Percentiles rank a stretch among this genome's conserved stretches.
phyloP scores from a whole-genome alignment of 1,140 invertebrate genomes.

The Lordiphosa clarofinis region DNA sequence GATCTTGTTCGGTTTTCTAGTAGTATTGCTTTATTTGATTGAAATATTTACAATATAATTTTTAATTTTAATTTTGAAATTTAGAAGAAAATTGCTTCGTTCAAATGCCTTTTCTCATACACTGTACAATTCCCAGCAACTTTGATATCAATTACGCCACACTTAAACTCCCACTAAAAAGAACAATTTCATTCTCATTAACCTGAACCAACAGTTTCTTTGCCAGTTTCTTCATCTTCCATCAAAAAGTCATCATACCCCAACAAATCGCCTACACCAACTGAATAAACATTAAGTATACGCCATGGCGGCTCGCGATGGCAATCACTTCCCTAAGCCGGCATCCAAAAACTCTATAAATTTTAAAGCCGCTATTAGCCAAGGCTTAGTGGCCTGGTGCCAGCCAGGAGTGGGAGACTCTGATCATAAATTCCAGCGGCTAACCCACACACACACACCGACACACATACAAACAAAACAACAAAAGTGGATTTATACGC shows the following conservation, averaged over 20 bases:
- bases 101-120: no score
- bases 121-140: no score
- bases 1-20: no score
- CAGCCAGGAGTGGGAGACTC: conserved; percentile 3
- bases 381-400: conserved; percentile 54
- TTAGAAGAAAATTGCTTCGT: no score
- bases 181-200: no score
- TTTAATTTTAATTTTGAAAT: no score
- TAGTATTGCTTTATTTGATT: no score
- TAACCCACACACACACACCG: conserved; percentile 1
- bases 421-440: conserved; percentile 35
- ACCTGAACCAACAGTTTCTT: no score
- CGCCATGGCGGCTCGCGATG: conserved; percentile 16
- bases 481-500: conserved; percentile 28
- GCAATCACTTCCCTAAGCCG: conserved; percentile 56
- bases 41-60: no score
- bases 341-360: conserved; percentile 64
- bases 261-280: conserved; percentile 3
- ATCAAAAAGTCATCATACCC: conserved; percentile 12
- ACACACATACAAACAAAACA: conserved; percentile 15
- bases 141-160: no score
- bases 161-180: no score
- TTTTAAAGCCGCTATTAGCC: conserved; percentile 74
- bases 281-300: conserved; percentile 53
- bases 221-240: neutral